These are phyloP conservation scores for Xerus inauris DNA, from an alignment of 2,113 vertebrate species.

Conservation along the genomic window DNA sequence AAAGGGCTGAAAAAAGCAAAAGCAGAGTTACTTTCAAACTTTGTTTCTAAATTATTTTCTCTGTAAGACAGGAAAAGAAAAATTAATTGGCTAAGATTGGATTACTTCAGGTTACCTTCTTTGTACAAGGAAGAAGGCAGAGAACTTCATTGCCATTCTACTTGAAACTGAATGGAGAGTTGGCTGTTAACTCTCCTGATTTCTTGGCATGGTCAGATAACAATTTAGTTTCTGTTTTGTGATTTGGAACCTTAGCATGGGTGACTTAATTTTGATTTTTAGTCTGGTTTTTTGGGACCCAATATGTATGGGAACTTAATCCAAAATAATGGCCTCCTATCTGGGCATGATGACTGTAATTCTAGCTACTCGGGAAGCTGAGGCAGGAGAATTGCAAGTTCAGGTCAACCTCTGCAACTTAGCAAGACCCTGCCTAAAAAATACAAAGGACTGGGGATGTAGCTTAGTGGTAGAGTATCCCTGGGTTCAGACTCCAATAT, in stretches of 20 bases:
- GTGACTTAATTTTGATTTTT: neutral
- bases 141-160: neutral
- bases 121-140: neutral
- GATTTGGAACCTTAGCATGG: neutral
- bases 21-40: no score
- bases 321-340: neutral
- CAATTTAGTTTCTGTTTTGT: neutral
- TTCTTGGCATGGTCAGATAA: neutral
- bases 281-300: neutral
- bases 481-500: no score
- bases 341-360: no score
- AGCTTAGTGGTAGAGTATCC: no score
- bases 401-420: no score
- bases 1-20: neutral
- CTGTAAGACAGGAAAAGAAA: neutral
- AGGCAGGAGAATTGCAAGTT: no score
- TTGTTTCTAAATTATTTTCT: neutral
- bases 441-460: no score
- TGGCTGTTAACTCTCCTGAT: no score
- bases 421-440: no score
- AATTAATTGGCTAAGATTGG: neutral
- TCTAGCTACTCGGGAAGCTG: no score
- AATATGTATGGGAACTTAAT: neutral
- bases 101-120: neutral
- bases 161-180: neutral